Base-by-base conservation (phyloP, 2,797 vertebrate genomes). In the Hippocampus kuda region DNA sequence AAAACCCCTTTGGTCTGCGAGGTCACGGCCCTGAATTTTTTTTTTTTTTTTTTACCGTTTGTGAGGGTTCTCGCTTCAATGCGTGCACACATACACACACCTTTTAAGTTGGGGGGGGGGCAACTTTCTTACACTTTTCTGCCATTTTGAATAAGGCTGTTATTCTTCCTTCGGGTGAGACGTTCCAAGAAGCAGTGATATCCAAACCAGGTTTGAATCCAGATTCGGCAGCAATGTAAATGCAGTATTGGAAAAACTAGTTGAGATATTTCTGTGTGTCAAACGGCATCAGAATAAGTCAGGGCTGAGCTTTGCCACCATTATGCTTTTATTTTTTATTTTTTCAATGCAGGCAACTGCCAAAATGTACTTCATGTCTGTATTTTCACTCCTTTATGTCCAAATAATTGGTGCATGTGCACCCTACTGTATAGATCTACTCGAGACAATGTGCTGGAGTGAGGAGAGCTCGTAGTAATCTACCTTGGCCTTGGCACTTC, bases 401-500 rank as follows among this genome's bases (percentile, higher is more conserved):
- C 56, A 59, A 59, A 59, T 59, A 26, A 59, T 15, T 15, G 26
- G 1, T 59, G 56, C 53, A 10, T 27, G 27, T 4, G 8, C 2
- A 22, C 27, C 71, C 68, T 66, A 67, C 77, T 72, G 44, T 54
- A 64, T 51, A 44, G 66, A 70, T 65, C 65, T 67, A 53, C 71
- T 68, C 79, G 77, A 79, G 72, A 71, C 72, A 66, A 54, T 81
- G 81, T 81, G 78, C 79, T 74, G 80, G 71, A 80, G 84, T 81
- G 79, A 85, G 83, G 77, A 78, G 79, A 80, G 84, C 84, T 34
- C 16, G 59, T 85, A 70, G 86, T 87, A 83, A 89, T 89, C 82
- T 76, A 77, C 77, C 75, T 75, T 75, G 83, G 86, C 85, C 86
- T 86, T 83, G 86, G 84, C 73, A 83, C 77, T 86, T 79, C 70